These are phyloP conservation scores for Phalacrocorax brasilianus DNA, from an alignment of 2,113 vertebrate species.

Conservation along the genomic window DNA sequence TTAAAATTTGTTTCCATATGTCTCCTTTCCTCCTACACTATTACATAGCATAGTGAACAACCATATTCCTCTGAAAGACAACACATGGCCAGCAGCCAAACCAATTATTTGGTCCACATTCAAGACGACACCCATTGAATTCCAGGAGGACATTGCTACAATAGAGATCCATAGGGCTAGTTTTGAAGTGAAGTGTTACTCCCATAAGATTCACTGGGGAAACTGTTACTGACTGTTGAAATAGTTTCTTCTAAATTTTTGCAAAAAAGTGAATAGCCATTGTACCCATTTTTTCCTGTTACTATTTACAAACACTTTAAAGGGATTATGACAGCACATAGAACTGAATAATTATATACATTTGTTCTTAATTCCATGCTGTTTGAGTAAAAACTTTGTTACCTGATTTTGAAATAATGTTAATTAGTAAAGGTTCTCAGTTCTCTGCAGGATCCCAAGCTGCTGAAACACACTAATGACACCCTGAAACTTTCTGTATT, in stretches of 20 bases:
- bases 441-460: not conserved
- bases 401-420: too few species aligned
- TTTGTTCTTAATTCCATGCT: not conserved
- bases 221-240: not conserved
- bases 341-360: not conserved
- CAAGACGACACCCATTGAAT: not conserved
- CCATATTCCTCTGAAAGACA: constrained; percentile 21
- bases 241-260: not conserved
- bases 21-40: constrained; percentile 1
- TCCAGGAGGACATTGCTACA: not conserved
- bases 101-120: constrained; percentile 17
- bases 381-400: not conserved
- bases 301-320: not conserved
- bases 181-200: not conserved
- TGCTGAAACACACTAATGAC: not conserved
- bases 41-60: not conserved
- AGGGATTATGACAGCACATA: not conserved
- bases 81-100: constrained; percentile 43
- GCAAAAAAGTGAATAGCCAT: not conserved
- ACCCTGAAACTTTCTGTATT: not conserved
- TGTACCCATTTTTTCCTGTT: not conserved
- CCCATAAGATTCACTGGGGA: not conserved
- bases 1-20: constrained; percentile 32
- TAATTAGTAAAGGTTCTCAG: not conserved
- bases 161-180: not conserved